Evolutionary conservation across 2,888 invertebrate species (phyloP).

Genomic region (Ferrisia virgata): DNA sequence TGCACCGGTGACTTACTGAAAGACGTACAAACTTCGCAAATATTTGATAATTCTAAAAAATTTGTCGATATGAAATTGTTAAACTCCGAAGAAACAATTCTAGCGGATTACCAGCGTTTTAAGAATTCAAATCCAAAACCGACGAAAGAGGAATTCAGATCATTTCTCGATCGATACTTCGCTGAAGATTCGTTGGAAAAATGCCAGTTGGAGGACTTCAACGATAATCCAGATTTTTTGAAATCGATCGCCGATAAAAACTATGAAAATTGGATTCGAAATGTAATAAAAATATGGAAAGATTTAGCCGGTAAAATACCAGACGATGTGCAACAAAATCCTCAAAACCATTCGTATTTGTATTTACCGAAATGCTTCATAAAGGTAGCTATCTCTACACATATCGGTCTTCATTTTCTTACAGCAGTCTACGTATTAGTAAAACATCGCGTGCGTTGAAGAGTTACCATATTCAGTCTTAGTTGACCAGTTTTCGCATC

Average conservation of each 20-base stretch:
- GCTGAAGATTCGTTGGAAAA: conserved; percentile 55
- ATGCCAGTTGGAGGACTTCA: conserved; percentile 51
- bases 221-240: conserved; percentile 53
- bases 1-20: conserved; percentile 72
- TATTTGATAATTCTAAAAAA: conserved; percentile 74
- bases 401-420: too few species aligned
- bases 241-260: conserved; percentile 53
- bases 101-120: conserved; percentile 45
- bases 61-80: conserved; percentile 75
- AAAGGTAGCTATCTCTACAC: background rate
- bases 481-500: too few species aligned
- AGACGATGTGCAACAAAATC: conserved; percentile 52
- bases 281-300: conserved; percentile 51
- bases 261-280: conserved; percentile 53
- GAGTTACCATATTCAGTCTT: too few species aligned
- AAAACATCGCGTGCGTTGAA: too few species aligned
- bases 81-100: conserved; percentile 48
- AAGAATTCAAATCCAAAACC: conserved; percentile 42
- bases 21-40: conserved; percentile 64
- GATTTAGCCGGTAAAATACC: conserved; percentile 59
- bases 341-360: conserved; percentile 64
- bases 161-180: conserved; percentile 62
- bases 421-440: too few species aligned
- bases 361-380: conserved; percentile 65
- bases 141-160: conserved; percentile 29